Evolutionary conservation across 1,140 invertebrate species (phyloP).

Genomic region (Hirudo medicinalis): DNA sequence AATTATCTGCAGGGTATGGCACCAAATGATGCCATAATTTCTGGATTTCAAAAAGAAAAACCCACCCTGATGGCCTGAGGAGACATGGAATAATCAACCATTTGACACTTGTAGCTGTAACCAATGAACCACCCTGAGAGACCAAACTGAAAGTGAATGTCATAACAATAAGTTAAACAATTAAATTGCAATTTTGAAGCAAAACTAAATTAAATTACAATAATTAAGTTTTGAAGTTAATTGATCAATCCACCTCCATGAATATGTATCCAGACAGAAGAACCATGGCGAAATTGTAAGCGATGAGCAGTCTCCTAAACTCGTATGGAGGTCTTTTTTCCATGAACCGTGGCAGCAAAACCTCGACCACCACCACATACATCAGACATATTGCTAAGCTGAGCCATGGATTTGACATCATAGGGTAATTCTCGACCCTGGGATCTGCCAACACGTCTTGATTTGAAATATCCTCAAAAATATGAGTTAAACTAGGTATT

Average conservation of each 20-base stretch:
- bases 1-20: no score
- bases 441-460: constrained; percentile 34
- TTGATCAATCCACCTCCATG: constrained; percentile 31
- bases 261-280: constrained; percentile 39
- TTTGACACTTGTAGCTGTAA: constrained; percentile 73
- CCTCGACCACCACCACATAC: constrained; percentile 41
- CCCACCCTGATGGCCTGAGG: constrained; percentile 62
- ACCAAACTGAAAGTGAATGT: constrained; percentile 49
- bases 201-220: no score
- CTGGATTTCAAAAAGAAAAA: neutral
- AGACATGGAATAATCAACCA: constrained; percentile 68
- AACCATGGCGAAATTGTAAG: constrained; percentile 43
- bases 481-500: no score
- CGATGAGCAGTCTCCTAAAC: constrained; percentile 35
- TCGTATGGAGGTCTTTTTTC: constrained; percentile 39
- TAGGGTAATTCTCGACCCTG: constrained; percentile 42
- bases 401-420: constrained; percentile 43
- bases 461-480: neutral
- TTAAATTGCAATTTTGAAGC: neutral
- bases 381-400: constrained; percentile 39
- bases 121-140: constrained; percentile 59
- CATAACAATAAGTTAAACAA: constrained; percentile 6
- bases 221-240: no score
- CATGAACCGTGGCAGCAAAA: constrained; percentile 41
- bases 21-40: no score